These are phyloP conservation scores for Todiramphus saurophagus DNA, from an alignment of 2,113 vertebrate species.

Conservation along the genomic window DNA sequence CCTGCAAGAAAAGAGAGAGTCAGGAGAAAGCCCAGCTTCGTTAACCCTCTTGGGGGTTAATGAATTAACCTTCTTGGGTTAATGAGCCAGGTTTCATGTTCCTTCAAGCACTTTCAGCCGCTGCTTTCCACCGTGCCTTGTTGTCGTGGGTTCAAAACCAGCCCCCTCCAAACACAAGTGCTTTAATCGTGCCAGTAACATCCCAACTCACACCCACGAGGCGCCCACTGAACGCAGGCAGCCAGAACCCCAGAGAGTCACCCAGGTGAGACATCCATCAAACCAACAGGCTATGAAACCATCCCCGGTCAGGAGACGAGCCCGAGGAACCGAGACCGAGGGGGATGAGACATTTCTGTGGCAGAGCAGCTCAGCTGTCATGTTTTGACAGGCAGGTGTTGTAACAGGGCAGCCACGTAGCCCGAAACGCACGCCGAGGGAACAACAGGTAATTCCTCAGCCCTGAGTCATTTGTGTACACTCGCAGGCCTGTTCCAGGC, in stretches of 20 bases:
- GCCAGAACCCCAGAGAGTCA: background rate
- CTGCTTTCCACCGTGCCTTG: background rate
- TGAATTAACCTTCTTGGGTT: background rate
- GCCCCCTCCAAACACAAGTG: background rate
- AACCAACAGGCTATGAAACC: background rate
- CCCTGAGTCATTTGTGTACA: conserved; percentile 42
- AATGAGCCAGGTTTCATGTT: background rate
- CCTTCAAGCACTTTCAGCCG: background rate
- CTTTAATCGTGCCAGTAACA: background rate
- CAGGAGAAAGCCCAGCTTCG: background rate
- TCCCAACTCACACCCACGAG: background rate
- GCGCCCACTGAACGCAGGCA: background rate
- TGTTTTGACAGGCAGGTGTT: conserved; percentile 60
- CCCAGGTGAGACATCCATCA: background rate
- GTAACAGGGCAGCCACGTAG: conserved; percentile 23
- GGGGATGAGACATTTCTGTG: background rate
- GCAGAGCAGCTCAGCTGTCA: conserved; percentile 5
- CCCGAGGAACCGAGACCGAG: background rate
- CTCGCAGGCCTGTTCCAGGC: background rate
- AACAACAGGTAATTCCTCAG: conserved; percentile 56
- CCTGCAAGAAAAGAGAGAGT: conserved; percentile 47
- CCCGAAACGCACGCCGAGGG: background rate
- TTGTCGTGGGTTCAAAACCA: background rate
- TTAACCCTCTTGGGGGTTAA: background rate
- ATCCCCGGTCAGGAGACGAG: background rate